Percentiles rank a stretch among this genome's conserved stretches.
phyloP scores from a whole-genome alignment of 2,888 invertebrate species.

The Stomorhina lunata region DNA sequence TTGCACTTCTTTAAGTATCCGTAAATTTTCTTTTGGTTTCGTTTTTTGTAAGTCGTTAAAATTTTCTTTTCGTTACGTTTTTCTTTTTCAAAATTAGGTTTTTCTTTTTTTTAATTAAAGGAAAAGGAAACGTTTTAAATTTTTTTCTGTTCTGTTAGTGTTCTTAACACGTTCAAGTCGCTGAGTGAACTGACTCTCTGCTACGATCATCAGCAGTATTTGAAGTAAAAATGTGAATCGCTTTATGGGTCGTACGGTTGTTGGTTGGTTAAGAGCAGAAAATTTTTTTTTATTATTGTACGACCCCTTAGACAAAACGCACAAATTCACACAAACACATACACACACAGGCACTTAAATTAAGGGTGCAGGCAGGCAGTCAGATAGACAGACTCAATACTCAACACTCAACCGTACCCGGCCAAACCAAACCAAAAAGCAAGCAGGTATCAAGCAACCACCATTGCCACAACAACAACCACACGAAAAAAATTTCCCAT shows the following conservation, averaged over 20 bases:
- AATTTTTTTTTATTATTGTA: constrained; percentile 61
- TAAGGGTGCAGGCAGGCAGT: constrained; percentile 72
- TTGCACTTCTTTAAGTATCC: constrained; percentile 9
- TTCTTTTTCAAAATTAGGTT: constrained; percentile 10
- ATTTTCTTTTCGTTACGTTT: constrained; percentile 50
- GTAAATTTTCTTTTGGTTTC: not conserved
- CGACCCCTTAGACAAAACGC: constrained; percentile 66
- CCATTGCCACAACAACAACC: constrained; percentile 79
- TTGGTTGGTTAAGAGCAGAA: constrained; percentile 64
- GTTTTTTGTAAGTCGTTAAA: constrained; percentile 29
- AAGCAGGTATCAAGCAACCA: constrained; percentile 78
- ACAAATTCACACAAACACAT: constrained; percentile 32
- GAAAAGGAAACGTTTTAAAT: constrained; percentile 33
- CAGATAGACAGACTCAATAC: constrained; percentile 32
- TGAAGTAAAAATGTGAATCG: constrained; percentile 75
- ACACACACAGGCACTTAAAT: constrained; percentile 60
- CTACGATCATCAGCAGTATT: constrained; percentile 79
- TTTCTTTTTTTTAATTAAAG: not conserved
- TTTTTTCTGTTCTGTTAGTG: constrained; percentile 58
- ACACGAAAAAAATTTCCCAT: constrained; percentile 80
- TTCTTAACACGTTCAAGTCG: constrained; percentile 79
- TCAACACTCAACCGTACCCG: constrained; percentile 11
- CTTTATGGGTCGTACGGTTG: constrained; percentile 65
- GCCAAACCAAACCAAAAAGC: constrained; percentile 55
- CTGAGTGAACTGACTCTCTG: constrained; percentile 80